Evolutionary conservation across 1,140 invertebrate genomes (phyloP).

Genomic region (Limonius californicus): DNA sequence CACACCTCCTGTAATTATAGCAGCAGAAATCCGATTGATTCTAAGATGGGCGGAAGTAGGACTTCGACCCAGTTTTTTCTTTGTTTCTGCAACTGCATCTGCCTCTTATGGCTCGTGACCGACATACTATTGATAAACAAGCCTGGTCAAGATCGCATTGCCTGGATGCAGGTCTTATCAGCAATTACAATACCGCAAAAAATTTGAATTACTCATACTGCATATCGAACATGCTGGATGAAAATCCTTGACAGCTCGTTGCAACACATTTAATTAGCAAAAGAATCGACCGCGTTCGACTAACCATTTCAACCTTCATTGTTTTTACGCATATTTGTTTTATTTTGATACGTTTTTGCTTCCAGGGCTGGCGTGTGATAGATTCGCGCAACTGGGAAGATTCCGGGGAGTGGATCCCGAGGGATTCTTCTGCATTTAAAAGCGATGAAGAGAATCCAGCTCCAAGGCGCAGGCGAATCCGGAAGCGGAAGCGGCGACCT

Average conservation of each 20-base stretch:
- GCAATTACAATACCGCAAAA: no score
- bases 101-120: not conserved
- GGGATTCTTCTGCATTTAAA: not conserved
- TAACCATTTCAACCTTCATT: no score
- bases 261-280: no score
- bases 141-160: not conserved
- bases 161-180: no score
- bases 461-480: slow-evolving; percentile 52
- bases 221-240: no score
- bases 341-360: no score
- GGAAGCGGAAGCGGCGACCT: slow-evolving; percentile 27
- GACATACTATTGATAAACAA: not conserved
- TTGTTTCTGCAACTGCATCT: not conserved
- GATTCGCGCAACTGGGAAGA: slow-evolving; percentile 35
- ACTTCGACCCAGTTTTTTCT: not conserved
- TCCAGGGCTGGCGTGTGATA: slow-evolving; percentile 52
- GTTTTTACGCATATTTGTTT: not conserved
- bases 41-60: slow-evolving; percentile 1
- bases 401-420: slow-evolving; percentile 25
- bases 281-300: no score
- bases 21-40: not conserved
- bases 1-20: not conserved
- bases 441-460: slow-evolving; percentile 29
- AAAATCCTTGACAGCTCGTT: no score
- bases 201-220: no score